These are phyloP conservation scores for Esperia sulphurella DNA, from an alignment of 2,888 invertebrate species.

Conservation along the genomic window DNA sequence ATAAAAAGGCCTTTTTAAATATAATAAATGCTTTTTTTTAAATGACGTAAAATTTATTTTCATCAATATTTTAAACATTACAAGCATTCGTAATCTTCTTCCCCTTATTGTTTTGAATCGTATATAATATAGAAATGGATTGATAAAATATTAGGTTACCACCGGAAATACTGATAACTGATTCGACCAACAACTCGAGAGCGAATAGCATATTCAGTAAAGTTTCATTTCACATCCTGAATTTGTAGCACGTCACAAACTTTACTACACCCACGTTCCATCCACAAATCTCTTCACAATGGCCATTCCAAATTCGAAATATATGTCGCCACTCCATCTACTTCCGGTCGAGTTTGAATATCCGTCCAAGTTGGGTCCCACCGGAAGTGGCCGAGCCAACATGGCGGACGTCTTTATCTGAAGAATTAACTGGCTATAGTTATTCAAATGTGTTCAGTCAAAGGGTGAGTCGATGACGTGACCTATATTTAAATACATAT, in stretches of 20 bases:
- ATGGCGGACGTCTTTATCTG: slow-evolving; percentile 72
- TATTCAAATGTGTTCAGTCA: slow-evolving; percentile 63
- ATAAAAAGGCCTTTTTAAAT: too few species aligned
- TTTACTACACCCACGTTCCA: slow-evolving; percentile 15
- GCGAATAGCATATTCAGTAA: too few species aligned
- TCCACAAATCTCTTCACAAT: slow-evolving; percentile 35
- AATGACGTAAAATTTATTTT: too few species aligned
- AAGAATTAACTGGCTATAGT: slow-evolving; percentile 74
- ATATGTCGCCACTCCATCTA: slow-evolving; percentile 73
- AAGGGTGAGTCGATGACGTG: slow-evolving; percentile 20
- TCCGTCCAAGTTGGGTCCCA: slow-evolving; percentile 75
- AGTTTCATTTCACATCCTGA: too few species aligned
- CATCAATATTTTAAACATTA: too few species aligned
- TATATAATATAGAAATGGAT: too few species aligned
- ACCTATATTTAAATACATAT: slow-evolving; percentile 15
- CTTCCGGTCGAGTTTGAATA: slow-evolving; percentile 77
- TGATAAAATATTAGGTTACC: too few species aligned
- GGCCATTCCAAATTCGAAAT: slow-evolving; percentile 70
- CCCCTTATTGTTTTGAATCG: too few species aligned
- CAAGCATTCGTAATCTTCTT: too few species aligned
- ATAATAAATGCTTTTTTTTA: too few species aligned
- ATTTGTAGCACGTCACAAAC: not conserved
- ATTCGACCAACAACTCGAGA: too few species aligned
- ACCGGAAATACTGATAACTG: too few species aligned
- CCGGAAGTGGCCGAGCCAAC: slow-evolving; percentile 67